phyloP scores from a whole-genome alignment of 2,113 vertebrate species.

The Halichoeres trimaculatus region DNA sequence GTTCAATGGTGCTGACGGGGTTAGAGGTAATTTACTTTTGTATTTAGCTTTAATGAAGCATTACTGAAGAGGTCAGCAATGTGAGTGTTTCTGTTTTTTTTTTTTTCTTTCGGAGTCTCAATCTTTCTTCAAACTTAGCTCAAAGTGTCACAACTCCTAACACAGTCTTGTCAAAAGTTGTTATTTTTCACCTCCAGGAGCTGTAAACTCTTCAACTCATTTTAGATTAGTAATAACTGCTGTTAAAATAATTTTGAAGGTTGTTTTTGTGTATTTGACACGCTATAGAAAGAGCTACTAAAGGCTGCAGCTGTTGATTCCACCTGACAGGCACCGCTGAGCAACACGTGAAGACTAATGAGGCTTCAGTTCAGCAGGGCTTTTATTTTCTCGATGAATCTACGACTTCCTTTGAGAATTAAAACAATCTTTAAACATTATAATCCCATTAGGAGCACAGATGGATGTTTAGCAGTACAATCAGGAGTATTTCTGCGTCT shows the following conservation, averaged over 20 bases:
- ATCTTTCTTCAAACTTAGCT: slow-evolving; percentile 6
- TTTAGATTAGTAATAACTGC: not conserved
- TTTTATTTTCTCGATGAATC: slow-evolving; percentile 32
- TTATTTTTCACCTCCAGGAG: not conserved
- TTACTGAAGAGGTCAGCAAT: too few species aligned
- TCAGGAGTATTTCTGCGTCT: slow-evolving; percentile 1
- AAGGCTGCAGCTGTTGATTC: slow-evolving; percentile 6
- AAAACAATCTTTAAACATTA: slow-evolving; percentile 7
- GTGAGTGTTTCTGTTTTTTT: not conserved
- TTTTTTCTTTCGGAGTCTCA: not conserved
- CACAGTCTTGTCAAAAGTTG: not conserved
- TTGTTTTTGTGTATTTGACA: not conserved
- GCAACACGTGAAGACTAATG: slow-evolving; percentile 6
- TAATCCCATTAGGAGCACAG: slow-evolving; percentile 7
- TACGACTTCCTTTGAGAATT: slow-evolving; percentile 20
- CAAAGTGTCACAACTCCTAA: not conserved
- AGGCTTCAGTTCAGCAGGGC: slow-evolving; percentile 2
- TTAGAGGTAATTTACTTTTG: too few species aligned
- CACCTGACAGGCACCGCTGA: slow-evolving; percentile 13
- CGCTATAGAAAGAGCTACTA: not conserved
- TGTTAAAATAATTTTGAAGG: slow-evolving; percentile 9
- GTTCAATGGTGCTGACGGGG: too few species aligned
- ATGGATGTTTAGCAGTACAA: slow-evolving; percentile 3
- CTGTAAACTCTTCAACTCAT: not conserved
- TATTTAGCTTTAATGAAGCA: too few species aligned